A percentile compares a stretch with the other conserved stretches of the same genome.
Conservation (phyloP, 2,113 vertebrate genomes). For the Blennius ocellaris region DNA sequence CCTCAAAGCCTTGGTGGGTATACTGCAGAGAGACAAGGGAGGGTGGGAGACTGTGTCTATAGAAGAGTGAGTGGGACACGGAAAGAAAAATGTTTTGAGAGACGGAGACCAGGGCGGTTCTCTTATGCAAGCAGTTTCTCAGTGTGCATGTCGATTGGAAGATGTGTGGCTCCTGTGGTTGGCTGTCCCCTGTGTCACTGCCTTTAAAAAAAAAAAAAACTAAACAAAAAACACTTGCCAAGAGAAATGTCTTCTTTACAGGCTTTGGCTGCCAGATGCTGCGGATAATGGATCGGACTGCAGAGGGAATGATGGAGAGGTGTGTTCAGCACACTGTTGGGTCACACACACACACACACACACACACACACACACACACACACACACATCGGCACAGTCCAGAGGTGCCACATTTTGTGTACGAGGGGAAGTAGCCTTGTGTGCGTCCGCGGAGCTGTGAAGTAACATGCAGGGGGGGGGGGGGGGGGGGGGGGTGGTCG, state of each 20-base stretch:
- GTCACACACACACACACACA: conserved; percentile 35
- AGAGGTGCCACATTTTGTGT: conserved; percentile 40
- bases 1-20: conserved; percentile 65
- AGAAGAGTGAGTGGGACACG: conserved; percentile 48
- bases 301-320: conserved; percentile 60
- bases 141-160: conserved; percentile 72
- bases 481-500: conserved; percentile 36
- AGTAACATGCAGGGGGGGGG: conserved; percentile 33
- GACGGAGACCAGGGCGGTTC: conserved; percentile 51
- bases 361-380: conserved; percentile 29
- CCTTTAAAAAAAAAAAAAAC: conserved; percentile 57
- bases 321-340: conserved; percentile 46
- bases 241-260: conserved; percentile 80
- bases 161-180: conserved; percentile 80
- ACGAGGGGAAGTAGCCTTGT: conserved; percentile 17
- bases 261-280: conserved; percentile 72
- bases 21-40: conserved; percentile 58
- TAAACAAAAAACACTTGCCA: conserved; percentile 65
- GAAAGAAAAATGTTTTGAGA: conserved; percentile 41
- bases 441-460: conserved; percentile 31
- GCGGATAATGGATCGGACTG: conserved; percentile 71
- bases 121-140: conserved; percentile 72
- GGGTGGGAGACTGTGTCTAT: conserved; percentile 51
- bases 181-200: conserved; percentile 82
- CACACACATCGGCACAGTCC: conserved; percentile 36